Evolutionary conservation across 1,140 invertebrate species (phyloP), one percentile per base, ranked within the genome.

Genomic region (Magallana angulata): DNA sequence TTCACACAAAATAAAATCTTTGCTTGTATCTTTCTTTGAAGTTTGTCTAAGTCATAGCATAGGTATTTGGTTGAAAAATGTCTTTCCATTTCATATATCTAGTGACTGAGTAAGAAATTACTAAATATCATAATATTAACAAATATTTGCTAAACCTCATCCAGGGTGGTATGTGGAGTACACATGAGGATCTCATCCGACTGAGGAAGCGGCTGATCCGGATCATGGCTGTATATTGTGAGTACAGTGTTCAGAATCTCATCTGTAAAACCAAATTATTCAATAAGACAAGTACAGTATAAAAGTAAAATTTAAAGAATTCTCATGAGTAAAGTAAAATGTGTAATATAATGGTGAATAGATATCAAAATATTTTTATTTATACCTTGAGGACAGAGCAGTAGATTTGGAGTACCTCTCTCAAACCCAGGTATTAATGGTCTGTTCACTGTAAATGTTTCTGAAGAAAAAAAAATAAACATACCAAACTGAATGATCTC

Each of bases 161-260:
- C 93, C 36, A 88, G 84, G 18, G 91, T 92, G 62, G 94, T 94
- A 48, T 90, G 82, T 58, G 83, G 8, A 64, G 92, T 90, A 89
- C 94, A 94, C 24, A 94, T 48, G 4, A 94, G 90, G 30, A 94
- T 90, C 85, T 94, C 94, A 87, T 93, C 92, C 58, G 90, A 87
- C 71, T 88, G 84, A 48, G 94, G 94, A 18, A 93, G 88, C 3
- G 92, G 90, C 60, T 92, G 76, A 18, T 92, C 87, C 16, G 85
- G 30, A 18, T 89, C 88, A 85, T 88, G 82, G 85, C 91, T 92
- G 87, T 93, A 94, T 24, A 93, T 86, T 48, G 91, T 91, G 18
- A 93, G 64, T 36, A 93, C 90, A 8, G 89, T 89, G 60, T 90
- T 90, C 30, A 92, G 88, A 7, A 93, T 87, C 24, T 94, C 92